Percentiles rank a stretch among this genome's conserved stretches.
Conservation (phyloP, 2,797 vertebrate species). For the Pseudochaenichthys georgianus region DNA sequence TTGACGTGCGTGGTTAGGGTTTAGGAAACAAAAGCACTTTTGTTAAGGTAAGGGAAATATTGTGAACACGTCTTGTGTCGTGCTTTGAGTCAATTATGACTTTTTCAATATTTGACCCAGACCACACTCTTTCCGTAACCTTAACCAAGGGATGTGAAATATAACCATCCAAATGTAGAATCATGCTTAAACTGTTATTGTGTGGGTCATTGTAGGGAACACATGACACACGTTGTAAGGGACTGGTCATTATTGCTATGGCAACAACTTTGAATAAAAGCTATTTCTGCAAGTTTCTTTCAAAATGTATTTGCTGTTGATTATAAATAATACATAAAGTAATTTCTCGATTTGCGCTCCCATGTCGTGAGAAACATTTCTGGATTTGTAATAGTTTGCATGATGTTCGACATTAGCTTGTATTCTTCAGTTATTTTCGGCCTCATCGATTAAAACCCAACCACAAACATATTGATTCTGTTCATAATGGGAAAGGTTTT, state of each 20-base stretch:
- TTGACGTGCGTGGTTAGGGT: background rate
- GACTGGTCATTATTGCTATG: background rate
- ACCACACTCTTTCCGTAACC: background rate
- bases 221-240: background rate
- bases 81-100: background rate
- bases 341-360: background rate
- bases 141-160: background rate
- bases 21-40: slow-evolving; percentile 4
- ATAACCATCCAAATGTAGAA: background rate
- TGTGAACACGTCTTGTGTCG: background rate
- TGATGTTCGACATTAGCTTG: background rate
- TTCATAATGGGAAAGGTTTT: background rate
- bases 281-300: background rate
- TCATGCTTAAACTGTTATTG: background rate
- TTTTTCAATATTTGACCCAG: slow-evolving; percentile 13
- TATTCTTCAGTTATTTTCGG: slow-evolving; percentile 9
- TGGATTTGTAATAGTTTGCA: background rate
- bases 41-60: background rate
- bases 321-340: background rate
- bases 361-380: slow-evolving; percentile 3
- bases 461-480: slow-evolving; percentile 1
- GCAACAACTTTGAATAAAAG: background rate
- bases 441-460: background rate
- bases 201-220: background rate
- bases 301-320: background rate